Base-by-base conservation (phyloP, 2,113 vertebrate species). In the Tachysurus vachellii region DNA sequence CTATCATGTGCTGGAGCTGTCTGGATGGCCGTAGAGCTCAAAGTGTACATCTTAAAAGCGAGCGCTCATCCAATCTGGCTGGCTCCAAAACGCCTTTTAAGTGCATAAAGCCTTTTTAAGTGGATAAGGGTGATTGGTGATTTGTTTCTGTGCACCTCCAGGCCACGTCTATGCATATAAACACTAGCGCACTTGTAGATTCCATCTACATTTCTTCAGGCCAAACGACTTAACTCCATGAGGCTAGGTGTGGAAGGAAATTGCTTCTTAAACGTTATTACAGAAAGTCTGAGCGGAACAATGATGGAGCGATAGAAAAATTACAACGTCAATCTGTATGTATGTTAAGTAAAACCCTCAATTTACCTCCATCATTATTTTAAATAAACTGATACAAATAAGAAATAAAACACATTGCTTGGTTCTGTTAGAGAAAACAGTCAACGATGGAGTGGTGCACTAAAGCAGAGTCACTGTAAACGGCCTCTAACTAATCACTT, bases 1-100 rank as follows among this genome's bases (percentile, higher is more conserved):
- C 87, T 89, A 86, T 88, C 66, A 19, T 85, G n/a, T 44, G 47
- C 87, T 80, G 85, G 68, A 61, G 68, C 79, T 85, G 87, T 85
- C 77, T 77, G 85, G 80, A 79, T 42, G 62, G 64, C 85, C 82
- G 23, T 76, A 81, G 82, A 83, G 84, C 61, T 89, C 85, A 85
- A 88, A 77, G 82, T 75, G 76, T 11, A 61, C 62, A 53, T 77
- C 70, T 81, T 79, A 73, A 84, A 77, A 75, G 66, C 47, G 11
- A 64, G 77, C 42, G 36, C 75, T 88, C 57, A 56, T 86, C 79
- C 73, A 88, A 84, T 88, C 85, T 80, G 47, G 7, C 21, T 4
- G 21, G 28, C 54, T 75, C 42, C 71, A 68, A 70, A 89, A 85
- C 16, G 28, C 44, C 82, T 80, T 85, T 90, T 80, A 88, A 73